Evolutionary conservation across 2,888 invertebrate species (phyloP).

Genomic region (Augiades crinisus): DNA sequence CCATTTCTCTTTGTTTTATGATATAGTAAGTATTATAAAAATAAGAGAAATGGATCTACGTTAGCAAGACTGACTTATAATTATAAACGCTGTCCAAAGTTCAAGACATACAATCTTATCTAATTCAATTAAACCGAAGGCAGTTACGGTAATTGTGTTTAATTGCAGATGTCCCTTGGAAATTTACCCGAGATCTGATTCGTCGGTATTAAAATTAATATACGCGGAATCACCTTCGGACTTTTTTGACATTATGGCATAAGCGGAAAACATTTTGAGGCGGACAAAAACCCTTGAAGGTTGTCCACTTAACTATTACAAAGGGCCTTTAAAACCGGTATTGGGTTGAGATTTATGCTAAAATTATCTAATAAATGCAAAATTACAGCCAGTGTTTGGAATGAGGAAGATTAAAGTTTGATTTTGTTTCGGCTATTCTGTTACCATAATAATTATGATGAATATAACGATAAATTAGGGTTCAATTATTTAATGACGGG

Average conservation of each 20-base stretch:
- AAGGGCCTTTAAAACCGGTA: conserved; percentile 42
- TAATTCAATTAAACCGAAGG: too few relatives aligned
- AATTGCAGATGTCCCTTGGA: conserved; percentile 9
- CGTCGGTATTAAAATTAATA: conserved; percentile 8
- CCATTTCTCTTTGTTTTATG: too few relatives aligned
- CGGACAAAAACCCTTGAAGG: conserved; percentile 45
- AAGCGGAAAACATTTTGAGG: conserved; percentile 43
- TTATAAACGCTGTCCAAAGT: too few relatives aligned
- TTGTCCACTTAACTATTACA: conserved; percentile 30
- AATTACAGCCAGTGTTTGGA: conserved; percentile 36
- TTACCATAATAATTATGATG: too few relatives aligned
- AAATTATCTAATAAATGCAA: conserved; percentile 42
- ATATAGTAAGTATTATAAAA: too few relatives aligned
- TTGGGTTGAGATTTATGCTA: conserved; percentile 33
- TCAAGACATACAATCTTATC: too few relatives aligned
- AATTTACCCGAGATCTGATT: conserved; percentile 1
- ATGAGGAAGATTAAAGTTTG: conserved; percentile 37
- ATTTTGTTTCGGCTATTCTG: background rate
- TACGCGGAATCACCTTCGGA: conserved; percentile 37
- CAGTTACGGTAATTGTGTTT: background rate
- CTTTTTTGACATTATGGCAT: conserved; percentile 33
- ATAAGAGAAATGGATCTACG: too few relatives aligned
- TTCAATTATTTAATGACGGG: too few relatives aligned
- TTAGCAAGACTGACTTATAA: too few relatives aligned
- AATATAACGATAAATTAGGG: too few relatives aligned